Percentiles rank a stretch among this genome's conserved stretches.
Evolutionary conservation across 2,888 invertebrate genomes (phyloP).

Genomic region (Fabriciana adippe): DNA sequence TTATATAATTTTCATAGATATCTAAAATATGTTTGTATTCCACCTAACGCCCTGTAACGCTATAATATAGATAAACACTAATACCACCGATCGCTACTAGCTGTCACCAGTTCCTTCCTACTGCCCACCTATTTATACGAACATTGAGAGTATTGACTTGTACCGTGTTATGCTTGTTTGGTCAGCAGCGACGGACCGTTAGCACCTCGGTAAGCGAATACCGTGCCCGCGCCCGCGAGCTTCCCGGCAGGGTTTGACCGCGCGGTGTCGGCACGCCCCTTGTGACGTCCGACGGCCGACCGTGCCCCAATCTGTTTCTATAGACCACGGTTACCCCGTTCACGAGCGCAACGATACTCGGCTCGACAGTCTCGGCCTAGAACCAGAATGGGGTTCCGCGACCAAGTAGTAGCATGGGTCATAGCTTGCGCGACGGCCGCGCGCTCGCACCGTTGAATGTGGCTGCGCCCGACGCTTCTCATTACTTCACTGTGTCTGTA

Average conservation of each 20-base stretch:
- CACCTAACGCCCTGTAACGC: constrained; percentile 35
- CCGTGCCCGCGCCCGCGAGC: constrained; percentile 67
- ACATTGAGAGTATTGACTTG: constrained; percentile 77
- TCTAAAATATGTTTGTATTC: constrained; percentile 25
- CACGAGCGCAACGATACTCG: constrained; percentile 35
- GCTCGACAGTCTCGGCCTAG: constrained; percentile 41
- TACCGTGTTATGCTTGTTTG: constrained; percentile 80
- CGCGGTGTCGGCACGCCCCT: constrained; percentile 74
- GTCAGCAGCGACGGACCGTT: constrained; percentile 82
- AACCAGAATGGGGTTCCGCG: constrained; percentile 50
- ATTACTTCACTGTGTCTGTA: constrained; percentile 81
- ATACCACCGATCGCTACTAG: constrained; percentile 39
- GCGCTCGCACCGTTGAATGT: constrained; percentile 81
- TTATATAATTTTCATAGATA: constrained; percentile 14
- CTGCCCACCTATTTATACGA: constrained; percentile 60
- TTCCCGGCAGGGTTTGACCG: constrained; percentile 61
- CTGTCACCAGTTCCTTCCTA: constrained; percentile 41
- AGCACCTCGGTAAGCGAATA: constrained; percentile 79
- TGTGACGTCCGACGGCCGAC: constrained; percentile 79
- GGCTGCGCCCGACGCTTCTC: constrained; percentile 82
- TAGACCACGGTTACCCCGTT: constrained; percentile 37
- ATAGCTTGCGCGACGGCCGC: constrained; percentile 81
- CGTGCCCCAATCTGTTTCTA: constrained; percentile 45
- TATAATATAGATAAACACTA: constrained; percentile 30
- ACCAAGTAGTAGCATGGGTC: constrained; percentile 80